Evolutionary conservation across 2,888 invertebrate species (phyloP).

Genomic region (Formica aserva): DNA sequence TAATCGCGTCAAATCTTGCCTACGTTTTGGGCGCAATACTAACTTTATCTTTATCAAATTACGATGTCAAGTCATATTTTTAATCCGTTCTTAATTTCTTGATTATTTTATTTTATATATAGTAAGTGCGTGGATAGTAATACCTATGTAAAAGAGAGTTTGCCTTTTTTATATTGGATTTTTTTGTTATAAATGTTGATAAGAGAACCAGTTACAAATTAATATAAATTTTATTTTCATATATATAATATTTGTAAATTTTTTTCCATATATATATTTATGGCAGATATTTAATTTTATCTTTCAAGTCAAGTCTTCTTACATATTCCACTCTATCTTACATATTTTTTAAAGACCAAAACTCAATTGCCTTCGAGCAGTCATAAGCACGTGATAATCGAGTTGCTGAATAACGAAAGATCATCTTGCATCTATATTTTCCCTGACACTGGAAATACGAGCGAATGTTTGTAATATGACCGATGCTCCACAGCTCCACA

Average conservation of each 20-base stretch:
- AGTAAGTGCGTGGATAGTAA: background rate
- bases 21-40: background rate
- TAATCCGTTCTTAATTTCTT: background rate
- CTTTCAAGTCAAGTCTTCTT: background rate
- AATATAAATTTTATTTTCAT: background rate
- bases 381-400: constrained; percentile 34
- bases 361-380: constrained; percentile 16
- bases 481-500: constrained; percentile 25
- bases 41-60: background rate
- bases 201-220: background rate
- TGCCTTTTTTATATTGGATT: background rate
- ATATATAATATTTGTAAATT: background rate
- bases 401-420: constrained; percentile 54
- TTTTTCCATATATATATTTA: background rate
- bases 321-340: background rate
- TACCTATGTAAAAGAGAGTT: background rate
- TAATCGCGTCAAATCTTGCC: background rate
- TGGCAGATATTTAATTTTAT: background rate
- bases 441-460: constrained; percentile 60
- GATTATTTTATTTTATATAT: background rate
- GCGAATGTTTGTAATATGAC: constrained; percentile 51
- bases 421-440: constrained; percentile 62
- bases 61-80: background rate
- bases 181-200: background rate
- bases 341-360: constrained; percentile 28